phyloP scores from a whole-genome alignment of 2,113 vertebrate species.

The Vimba vimba region DNA sequence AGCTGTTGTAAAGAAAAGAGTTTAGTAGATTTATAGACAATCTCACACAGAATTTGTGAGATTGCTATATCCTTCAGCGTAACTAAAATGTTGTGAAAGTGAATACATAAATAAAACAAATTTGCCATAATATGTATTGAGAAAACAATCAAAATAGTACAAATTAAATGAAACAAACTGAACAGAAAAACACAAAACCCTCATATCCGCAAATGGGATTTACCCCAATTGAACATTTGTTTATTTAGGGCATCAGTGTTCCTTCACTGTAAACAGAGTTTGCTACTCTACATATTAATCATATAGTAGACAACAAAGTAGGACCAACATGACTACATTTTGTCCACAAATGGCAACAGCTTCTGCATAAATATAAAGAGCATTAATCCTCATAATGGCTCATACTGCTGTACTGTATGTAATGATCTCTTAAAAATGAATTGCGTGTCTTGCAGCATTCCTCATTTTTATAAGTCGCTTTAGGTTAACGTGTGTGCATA shows the following conservation, averaged over 20 bases:
- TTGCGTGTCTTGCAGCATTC: background rate
- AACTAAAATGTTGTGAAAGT: background rate
- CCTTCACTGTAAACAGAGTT: background rate
- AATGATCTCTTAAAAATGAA: background rate
- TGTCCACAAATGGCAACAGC: background rate
- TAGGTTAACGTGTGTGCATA: background rate
- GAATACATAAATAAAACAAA: too few species aligned
- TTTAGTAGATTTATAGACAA: too few species aligned
- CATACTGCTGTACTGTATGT: background rate
- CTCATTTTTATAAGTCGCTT: background rate
- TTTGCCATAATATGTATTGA: background rate
- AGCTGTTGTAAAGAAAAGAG: too few species aligned
- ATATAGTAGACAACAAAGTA: background rate
- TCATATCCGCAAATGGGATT: background rate
- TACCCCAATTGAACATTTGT: background rate
- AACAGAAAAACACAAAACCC: background rate
- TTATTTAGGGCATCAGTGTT: background rate
- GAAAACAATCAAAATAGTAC: background rate
- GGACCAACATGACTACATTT: background rate
- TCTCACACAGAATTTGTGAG: too few species aligned
- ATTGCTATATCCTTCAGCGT: too few species aligned
- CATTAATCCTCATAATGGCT: background rate
- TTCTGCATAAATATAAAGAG: constrained; percentile 4
- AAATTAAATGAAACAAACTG: background rate
- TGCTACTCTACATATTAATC: background rate